Conservation (phyloP, 2,888 invertebrate species). For the Acanthosepion pharaonis region DNA sequence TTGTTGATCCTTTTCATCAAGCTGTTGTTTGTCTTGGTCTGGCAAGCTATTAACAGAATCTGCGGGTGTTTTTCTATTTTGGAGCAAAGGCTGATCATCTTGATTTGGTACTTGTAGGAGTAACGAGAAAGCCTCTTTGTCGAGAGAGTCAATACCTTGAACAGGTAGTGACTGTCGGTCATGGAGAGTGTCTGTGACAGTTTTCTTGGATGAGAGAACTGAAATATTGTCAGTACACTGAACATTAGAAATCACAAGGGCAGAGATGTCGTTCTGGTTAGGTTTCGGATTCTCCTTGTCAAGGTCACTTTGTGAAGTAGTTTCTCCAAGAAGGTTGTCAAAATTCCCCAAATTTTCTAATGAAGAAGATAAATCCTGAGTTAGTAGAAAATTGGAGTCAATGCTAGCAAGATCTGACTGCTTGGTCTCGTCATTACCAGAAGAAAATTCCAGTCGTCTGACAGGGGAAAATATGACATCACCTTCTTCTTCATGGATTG, state of each 20-base stretch:
- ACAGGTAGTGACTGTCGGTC: not conserved
- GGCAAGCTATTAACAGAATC: not conserved
- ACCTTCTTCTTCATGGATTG: not conserved
- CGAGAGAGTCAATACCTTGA: not conserved
- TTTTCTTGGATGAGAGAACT: not conserved
- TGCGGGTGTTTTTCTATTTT: too few relatives aligned
- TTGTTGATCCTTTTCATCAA: not conserved
- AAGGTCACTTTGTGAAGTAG: not conserved
- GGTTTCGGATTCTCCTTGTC: not conserved
- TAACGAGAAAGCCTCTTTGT: not conserved
- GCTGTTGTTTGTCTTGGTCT: not conserved
- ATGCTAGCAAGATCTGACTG: not conserved
- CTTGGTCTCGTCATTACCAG: not conserved
- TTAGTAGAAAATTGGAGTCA: not conserved
- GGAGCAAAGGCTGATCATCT: not conserved
- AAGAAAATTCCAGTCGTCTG: slow-evolving; percentile 37
- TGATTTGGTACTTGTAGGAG: not conserved
- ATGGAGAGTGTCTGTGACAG: not conserved
- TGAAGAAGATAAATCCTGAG: not conserved
- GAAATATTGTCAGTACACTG: not conserved
- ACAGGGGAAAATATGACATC: slow-evolving; percentile 36
- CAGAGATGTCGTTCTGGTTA: not conserved
- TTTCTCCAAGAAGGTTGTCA: not conserved
- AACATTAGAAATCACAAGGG: not conserved
- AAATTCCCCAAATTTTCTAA: not conserved